A percentile compares a stretch with the other conserved stretches of the same genome.
These are phyloP conservation scores for Himalopsyche anomala DNA, from an alignment of 2,888 invertebrate genomes.

Conservation along the genomic window DNA sequence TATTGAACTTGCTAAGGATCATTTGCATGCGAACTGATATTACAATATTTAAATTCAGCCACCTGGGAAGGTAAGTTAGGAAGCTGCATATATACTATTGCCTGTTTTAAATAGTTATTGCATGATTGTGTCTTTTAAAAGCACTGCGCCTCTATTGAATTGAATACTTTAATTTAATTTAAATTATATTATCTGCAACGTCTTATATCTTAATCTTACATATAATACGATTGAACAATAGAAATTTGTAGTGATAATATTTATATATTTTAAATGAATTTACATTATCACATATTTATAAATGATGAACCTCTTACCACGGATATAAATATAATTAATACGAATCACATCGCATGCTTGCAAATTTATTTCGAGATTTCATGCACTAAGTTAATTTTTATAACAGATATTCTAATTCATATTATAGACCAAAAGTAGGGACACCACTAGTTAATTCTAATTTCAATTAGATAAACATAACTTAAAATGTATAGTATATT, in stretches of 20 bases:
- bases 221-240: too few relatives aligned
- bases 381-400: too few relatives aligned
- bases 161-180: not conserved
- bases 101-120: constrained; percentile 1
- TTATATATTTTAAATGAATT: not conserved
- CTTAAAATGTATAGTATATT: too few relatives aligned
- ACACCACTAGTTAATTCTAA: too few relatives aligned
- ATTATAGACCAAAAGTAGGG: too few relatives aligned
- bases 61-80: not conserved
- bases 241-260: not conserved
- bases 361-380: too few relatives aligned
- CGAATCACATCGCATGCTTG: too few relatives aligned
- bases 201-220: too few relatives aligned
- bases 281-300: not conserved
- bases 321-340: too few relatives aligned
- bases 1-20: constrained; percentile 38
- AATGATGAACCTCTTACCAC: too few relatives aligned
- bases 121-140: not conserved
- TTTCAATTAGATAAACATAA: too few relatives aligned
- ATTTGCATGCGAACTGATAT: constrained; percentile 40
- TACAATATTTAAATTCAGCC: constrained; percentile 41
- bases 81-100: not conserved
- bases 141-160: not conserved
- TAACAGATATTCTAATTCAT: too few relatives aligned
- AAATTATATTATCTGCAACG: not conserved